Conservation (phyloP, 1,140 invertebrate species). For the Hylyphantes graminicola region DNA sequence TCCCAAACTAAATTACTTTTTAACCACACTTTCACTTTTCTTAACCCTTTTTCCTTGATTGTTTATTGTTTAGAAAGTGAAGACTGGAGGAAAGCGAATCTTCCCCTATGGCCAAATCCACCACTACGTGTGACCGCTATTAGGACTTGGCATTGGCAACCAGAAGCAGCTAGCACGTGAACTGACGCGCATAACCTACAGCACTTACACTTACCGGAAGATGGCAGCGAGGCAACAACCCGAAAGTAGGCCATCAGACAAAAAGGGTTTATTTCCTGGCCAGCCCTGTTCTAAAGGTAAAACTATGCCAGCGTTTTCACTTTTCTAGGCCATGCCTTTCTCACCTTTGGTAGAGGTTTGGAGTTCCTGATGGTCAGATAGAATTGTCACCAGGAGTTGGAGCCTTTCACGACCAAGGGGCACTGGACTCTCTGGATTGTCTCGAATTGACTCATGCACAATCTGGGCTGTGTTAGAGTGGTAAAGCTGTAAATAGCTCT, state of each 20-base stretch:
- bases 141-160: slow-evolving; percentile 41
- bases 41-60: slow-evolving; percentile 25
- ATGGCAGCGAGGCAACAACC: slow-evolving; percentile 40
- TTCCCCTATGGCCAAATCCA: not conserved
- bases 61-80: slow-evolving; percentile 40
- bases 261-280: slow-evolving; percentile 57
- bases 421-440: slow-evolving; percentile 34
- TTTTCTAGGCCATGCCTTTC: slow-evolving; percentile 54
- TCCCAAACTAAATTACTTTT: too few relatives aligned
- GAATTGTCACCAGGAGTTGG: slow-evolving; percentile 12
- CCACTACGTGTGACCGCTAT: slow-evolving; percentile 24
- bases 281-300: slow-evolving; percentile 14
- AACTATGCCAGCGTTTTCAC: slow-evolving; percentile 48
- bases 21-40: slow-evolving; percentile 14
- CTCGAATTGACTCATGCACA: too few relatives aligned
- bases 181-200: not conserved
- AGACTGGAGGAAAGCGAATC: slow-evolving; percentile 15
- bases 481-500: too few relatives aligned
- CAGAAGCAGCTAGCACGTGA: slow-evolving; percentile 24
- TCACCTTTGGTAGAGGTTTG: slow-evolving; percentile 46
- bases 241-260: slow-evolving; percentile 43
- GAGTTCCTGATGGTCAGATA: slow-evolving; percentile 40
- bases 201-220: slow-evolving; percentile 44
- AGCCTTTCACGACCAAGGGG: slow-evolving; percentile 50
- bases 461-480: too few relatives aligned